Percentiles rank a stretch among this genome's conserved stretches.
phyloP scores from a whole-genome alignment of 2,797 vertebrate species.

The Chloroceryle amazona region DNA sequence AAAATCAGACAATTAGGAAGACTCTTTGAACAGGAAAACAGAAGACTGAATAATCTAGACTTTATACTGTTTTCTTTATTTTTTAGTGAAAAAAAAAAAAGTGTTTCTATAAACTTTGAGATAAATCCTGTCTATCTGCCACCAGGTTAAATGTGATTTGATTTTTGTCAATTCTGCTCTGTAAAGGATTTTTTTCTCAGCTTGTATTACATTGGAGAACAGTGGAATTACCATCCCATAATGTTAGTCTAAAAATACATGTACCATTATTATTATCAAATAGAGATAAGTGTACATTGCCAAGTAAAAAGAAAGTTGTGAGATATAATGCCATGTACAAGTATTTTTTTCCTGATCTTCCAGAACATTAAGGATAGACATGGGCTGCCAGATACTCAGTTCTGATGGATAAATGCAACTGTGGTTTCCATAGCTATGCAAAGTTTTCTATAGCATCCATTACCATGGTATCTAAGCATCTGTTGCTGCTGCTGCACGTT shows the following conservation, averaged over 20 bases:
- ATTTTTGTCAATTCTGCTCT: conserved; percentile 28
- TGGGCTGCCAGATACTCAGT: conserved; percentile 47
- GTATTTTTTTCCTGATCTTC: conserved; percentile 53
- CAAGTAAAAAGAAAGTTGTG: conserved; percentile 66
- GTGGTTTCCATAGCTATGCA: conserved; percentile 68
- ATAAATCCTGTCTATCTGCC: neutral
- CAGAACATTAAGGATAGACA: conserved; percentile 53
- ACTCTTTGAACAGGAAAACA: conserved; percentile 1
- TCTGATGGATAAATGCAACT: conserved; percentile 49
- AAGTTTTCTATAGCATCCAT: conserved; percentile 52
- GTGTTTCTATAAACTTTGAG: conserved; percentile 18
- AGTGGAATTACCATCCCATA: conserved; percentile 57
- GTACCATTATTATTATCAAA: conserved; percentile 70
- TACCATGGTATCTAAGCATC: conserved; percentile 44
- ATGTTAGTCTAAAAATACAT: conserved; percentile 72
- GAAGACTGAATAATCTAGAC: neutral
- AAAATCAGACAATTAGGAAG: conserved; percentile 39
- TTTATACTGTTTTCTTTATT: neutral
- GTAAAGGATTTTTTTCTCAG: neutral
- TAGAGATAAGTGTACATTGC: conserved; percentile 44
- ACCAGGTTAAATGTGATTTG: conserved; percentile 19
- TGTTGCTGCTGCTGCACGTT: conserved; percentile 1
- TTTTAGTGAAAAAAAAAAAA: conserved; percentile 10
- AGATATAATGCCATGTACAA: conserved; percentile 39
- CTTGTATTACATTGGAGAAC: conserved; percentile 8